phyloP scores from a whole-genome alignment of 2,113 vertebrate genomes.

The Eurypyga helias region DNA sequence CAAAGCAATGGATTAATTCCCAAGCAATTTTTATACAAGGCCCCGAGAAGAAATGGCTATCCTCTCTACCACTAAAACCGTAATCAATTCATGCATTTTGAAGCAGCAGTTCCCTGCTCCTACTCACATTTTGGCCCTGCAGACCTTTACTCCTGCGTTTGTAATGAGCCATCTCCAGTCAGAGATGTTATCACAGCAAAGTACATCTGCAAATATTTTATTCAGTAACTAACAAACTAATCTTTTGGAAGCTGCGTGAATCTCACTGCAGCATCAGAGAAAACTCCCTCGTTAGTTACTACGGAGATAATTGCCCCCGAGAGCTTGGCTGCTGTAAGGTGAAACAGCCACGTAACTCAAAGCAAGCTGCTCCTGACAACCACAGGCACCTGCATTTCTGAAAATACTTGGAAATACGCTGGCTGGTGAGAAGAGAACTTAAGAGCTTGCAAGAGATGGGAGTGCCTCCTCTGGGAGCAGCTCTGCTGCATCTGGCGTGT shows the following conservation, averaged over 20 bases:
- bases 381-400: neutral
- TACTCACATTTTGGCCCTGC: neutral
- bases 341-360: neutral
- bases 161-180: neutral
- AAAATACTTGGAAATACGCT: neutral
- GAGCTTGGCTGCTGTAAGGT: neutral
- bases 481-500: neutral
- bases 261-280: neutral
- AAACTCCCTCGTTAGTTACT: slow-evolving; percentile 18
- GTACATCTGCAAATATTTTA: slow-evolving; percentile 42
- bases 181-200: slow-evolving; percentile 7
- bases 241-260: neutral
- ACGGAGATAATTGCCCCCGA: neutral
- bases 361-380: neutral
- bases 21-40: neutral
- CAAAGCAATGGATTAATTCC: neutral
- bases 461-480: neutral
- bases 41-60: neutral
- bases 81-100: neutral
- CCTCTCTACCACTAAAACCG: neutral
- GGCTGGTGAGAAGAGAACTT: neutral
- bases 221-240: neutral
- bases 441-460: neutral
- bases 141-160: neutral
- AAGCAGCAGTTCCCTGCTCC: neutral